phyloP scores from a whole-genome alignment of 2,797 vertebrate species.

The Hylomyscus alleni region DNA sequence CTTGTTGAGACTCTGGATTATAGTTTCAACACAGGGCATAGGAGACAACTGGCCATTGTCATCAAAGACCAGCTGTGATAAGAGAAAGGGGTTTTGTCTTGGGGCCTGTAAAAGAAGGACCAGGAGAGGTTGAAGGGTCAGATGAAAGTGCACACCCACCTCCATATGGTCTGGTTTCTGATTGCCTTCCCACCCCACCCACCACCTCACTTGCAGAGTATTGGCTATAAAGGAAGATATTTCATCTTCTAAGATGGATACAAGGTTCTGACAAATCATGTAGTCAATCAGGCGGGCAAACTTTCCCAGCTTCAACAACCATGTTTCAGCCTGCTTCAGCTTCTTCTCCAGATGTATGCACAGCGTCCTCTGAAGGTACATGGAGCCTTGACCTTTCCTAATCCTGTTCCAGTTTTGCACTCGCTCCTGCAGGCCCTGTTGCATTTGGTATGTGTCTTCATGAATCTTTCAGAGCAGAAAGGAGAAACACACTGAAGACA shows the following conservation, averaged over 20 bases:
- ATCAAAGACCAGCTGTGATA: constrained; percentile 85
- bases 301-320: constrained; percentile 87
- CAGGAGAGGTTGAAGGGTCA: background rate
- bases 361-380: constrained; percentile 85
- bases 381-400: constrained; percentile 77
- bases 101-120: constrained; percentile 68
- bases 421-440: constrained; percentile 87
- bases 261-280: constrained; percentile 90
- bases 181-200: constrained; percentile 14
- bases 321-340: constrained; percentile 82
- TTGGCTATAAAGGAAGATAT: constrained; percentile 86
- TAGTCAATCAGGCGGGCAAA: constrained; percentile 90
- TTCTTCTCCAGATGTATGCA: constrained; percentile 82
- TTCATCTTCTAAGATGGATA: constrained; percentile 86
- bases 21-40: constrained; percentile 86
- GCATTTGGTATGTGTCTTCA: constrained; percentile 87
- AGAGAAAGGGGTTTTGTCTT: constrained; percentile 78
- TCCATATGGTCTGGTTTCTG: background rate
- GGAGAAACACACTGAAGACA: background rate
- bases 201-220: constrained; percentile 89
- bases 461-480: constrained; percentile 88
- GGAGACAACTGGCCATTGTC: constrained; percentile 83
- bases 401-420: constrained; percentile 80
- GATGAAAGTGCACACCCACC: background rate
- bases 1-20: constrained; percentile 86